A percentile compares a stretch with the other conserved stretches of the same genome.
Evolutionary conservation across 2,797 vertebrate genomes (phyloP).

Genomic region (Botia almorhae): DNA sequence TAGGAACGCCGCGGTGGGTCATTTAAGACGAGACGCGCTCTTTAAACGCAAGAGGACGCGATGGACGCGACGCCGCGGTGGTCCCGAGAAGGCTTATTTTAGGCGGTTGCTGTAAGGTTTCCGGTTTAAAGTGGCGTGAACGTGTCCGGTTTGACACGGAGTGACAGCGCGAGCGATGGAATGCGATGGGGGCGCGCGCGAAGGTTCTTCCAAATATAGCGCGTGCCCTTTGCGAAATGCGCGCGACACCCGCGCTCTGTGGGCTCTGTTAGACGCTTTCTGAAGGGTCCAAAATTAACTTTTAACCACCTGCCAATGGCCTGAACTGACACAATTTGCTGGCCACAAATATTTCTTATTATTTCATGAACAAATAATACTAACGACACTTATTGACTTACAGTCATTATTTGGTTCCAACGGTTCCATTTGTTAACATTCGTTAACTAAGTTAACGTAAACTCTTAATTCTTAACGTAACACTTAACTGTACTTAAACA

Average conservation of each 20-base stretch:
- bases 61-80: not conserved
- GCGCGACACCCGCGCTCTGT: conserved; percentile 6
- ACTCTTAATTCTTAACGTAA: too few relatives aligned
- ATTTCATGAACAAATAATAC: too few relatives aligned
- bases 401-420: too few relatives aligned
- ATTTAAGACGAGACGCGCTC: not conserved
- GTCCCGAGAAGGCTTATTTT: not conserved
- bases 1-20: not conserved
- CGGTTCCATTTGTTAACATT: too few relatives aligned
- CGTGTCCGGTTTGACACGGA: conserved; percentile 11
- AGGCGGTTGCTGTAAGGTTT: not conserved
- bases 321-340: not conserved
- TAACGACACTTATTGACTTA: too few relatives aligned
- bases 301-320: not conserved
- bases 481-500: too few relatives aligned
- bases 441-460: too few relatives aligned
- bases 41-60: not conserved
- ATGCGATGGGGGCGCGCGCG: conserved; percentile 14
- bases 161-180: not conserved
- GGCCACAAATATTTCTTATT: too few relatives aligned
- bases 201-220: conserved; percentile 52
- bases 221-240: conserved; percentile 48
- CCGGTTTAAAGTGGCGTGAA: conserved; percentile 5
- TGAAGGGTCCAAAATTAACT: conserved; percentile 15
- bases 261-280: not conserved